Evolutionary conservation across 2,888 invertebrate genomes (phyloP), one percentile per base, ranked within the genome.

Genomic region (Ochropleura plecta): DNA sequence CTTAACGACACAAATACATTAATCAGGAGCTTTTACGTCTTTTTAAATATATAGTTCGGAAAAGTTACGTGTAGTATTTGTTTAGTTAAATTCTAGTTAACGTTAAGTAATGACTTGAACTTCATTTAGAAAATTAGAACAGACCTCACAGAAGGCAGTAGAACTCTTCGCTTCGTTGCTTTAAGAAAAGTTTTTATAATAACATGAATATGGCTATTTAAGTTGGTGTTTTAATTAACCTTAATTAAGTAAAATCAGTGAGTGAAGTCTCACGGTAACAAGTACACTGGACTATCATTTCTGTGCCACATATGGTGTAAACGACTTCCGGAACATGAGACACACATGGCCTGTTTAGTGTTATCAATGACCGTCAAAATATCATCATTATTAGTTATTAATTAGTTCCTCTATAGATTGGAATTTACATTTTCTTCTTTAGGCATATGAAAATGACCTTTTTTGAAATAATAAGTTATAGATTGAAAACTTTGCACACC

Each of bases 1-100:
- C 92, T 91, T 90, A 91, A 92, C 91, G 93, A 93, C 93, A 93
- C 92, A 92, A 90, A 93, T 93, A 91, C 93, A 94, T 94, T 93
- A 93, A 95, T 93, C 92, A 93, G 84, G 81, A 87, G 90, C 86
- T 89, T 91, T 90, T 87, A 89, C 86, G 81, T 77, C 70, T 70
- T 77, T 80, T 80, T 53, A 77, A 78, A 30, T 30, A 30, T 30
- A 3, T 75, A 70, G 76, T 73, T 71, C 75, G 57, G 77, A 60
- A 73, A 66, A 77, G 79, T 81, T 70, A 79, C 68, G 71, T 76
- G 73, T 70, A 62, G 30, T 67, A 64, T 81, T 83, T 86, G 73
- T 79, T 72, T 73, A 53, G 74, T 78, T 88, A 76, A 84, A 80
- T 80, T 79, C 82, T 68, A 80, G 62, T 74, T 67, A 72, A 82